Base-by-base conservation (phyloP, 2,888 invertebrate genomes). In the Polyommatus iphigenia region DNA sequence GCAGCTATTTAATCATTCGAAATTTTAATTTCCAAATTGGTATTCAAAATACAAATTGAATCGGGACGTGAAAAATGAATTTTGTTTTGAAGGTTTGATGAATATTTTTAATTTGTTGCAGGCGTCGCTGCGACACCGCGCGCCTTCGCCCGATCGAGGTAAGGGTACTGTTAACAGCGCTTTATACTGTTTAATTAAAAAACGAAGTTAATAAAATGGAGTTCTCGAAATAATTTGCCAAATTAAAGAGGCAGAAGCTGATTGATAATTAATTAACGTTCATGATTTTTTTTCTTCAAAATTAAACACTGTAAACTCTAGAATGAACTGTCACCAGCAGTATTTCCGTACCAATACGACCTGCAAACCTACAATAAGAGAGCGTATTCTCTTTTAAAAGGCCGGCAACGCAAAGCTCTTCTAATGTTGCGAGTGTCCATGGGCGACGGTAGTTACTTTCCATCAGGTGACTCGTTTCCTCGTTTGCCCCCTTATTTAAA, bases 101-200 rank as follows among this genome's bases (percentile, higher is more conserved):
- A 78, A 59, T 13, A 57, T 71, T 54, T 76, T 78, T 71, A 71
- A 73, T 87, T 91, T 92, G 89, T 93, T 94, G 71, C 94, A 94
- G 94, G 89, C 91, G 8, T 91, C 91, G 32, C 85, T 93, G 79
- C 88, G 92, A 82, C 93, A 91, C 79, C 89, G 94, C 77, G 84
- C 89, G 83, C 91, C 94, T 29, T 93, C 94, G 62, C 91, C 93
- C 77, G 91, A 93, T 83, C 92, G 92, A 90, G 93, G 94, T 94
- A 86, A 87, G 87, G 54, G 50, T 6, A 29, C 32, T 29, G 7
- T 59, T 57, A 57, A 57, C 57, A 59, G 8, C 20, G 20, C 4
- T 62, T 32, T 67, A 29, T 67, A 15, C 29, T 67, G 67, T 67
- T 67, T 67, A 67, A 67, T 67, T 67, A 67, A 67, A 67, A 67